Conservation (phyloP, 2,113 vertebrate species). For the Lagopus muta region DNA sequence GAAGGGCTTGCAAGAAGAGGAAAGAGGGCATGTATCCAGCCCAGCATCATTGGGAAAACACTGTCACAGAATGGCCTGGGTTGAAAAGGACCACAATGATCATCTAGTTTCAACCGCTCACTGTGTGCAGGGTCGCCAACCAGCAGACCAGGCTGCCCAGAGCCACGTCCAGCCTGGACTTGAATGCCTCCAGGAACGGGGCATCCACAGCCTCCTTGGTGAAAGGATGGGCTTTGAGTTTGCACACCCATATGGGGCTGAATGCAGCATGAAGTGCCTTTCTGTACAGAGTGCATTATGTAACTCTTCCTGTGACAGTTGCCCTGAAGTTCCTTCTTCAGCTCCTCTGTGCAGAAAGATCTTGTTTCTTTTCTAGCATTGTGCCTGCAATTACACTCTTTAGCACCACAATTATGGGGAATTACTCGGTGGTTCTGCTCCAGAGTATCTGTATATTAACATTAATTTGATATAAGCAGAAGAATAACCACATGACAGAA, state of each 20-base stretch:
- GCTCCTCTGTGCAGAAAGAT: background rate
- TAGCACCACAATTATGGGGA: constrained; percentile 24
- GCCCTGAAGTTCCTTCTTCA: background rate
- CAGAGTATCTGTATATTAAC: constrained; percentile 57
- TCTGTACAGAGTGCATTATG: background rate
- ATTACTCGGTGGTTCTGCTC: constrained; percentile 45
- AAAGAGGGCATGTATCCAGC: background rate
- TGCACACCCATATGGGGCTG: background rate
- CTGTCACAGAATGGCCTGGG: background rate
- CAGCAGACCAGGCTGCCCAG: no score
- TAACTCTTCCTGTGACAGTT: background rate
- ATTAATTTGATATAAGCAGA: constrained; percentile 61
- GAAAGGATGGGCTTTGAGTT: background rate
- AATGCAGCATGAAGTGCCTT: background rate
- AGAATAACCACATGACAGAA: constrained; percentile 58
- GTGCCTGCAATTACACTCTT: background rate
- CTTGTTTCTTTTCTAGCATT: background rate
- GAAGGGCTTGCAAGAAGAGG: background rate
- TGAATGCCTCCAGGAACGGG: no score
- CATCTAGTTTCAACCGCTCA: no score
- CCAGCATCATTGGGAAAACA: background rate
- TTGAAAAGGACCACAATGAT: no score
- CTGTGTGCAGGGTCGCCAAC: no score
- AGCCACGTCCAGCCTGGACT: no score
- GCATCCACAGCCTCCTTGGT: no score